phyloP scores from a whole-genome alignment of 2,888 invertebrate species.

The Apotomis betuletana region DNA sequence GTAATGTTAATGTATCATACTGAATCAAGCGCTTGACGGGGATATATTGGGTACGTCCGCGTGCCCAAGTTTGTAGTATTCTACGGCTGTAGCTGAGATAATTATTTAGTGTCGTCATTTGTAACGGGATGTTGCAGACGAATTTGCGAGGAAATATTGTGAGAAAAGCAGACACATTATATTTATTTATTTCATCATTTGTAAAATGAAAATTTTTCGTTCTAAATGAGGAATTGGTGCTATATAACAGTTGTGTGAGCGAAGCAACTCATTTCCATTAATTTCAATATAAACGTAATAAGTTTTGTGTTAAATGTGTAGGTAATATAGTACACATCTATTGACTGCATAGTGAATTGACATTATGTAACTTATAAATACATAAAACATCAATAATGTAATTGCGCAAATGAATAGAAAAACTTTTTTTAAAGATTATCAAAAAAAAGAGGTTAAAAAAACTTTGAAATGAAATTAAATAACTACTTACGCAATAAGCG shows the following conservation, averaged over 20 bases:
- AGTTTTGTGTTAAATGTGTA: too few relatives aligned
- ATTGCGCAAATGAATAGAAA: not conserved
- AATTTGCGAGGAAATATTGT: not conserved
- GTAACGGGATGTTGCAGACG: not conserved
- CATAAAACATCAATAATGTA: too few relatives aligned
- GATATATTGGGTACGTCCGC: slow-evolving; percentile 27
- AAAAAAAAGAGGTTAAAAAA: slow-evolving; percentile 20
- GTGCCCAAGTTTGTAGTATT: slow-evolving; percentile 27
- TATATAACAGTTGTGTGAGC: too few relatives aligned
- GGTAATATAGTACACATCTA: too few relatives aligned
- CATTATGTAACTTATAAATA: too few relatives aligned
- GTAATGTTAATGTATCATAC: slow-evolving; percentile 40
- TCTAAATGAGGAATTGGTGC: too few relatives aligned
- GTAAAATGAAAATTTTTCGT: too few relatives aligned
- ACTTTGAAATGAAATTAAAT: slow-evolving; percentile 61
- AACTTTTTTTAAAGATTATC: not conserved
- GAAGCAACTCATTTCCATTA: too few relatives aligned
- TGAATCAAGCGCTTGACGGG: slow-evolving; percentile 33
- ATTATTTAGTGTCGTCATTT: slow-evolving; percentile 37
- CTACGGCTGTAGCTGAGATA: slow-evolving; percentile 24
- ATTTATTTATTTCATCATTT: not conserved
- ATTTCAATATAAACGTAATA: too few relatives aligned
- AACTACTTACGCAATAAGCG: slow-evolving; percentile 75
- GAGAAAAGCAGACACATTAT: not conserved
- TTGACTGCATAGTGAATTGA: too few relatives aligned